Evolutionary conservation across 2,113 vertebrate genomes (phyloP).

Genomic region (Aplodontia rufa): DNA sequence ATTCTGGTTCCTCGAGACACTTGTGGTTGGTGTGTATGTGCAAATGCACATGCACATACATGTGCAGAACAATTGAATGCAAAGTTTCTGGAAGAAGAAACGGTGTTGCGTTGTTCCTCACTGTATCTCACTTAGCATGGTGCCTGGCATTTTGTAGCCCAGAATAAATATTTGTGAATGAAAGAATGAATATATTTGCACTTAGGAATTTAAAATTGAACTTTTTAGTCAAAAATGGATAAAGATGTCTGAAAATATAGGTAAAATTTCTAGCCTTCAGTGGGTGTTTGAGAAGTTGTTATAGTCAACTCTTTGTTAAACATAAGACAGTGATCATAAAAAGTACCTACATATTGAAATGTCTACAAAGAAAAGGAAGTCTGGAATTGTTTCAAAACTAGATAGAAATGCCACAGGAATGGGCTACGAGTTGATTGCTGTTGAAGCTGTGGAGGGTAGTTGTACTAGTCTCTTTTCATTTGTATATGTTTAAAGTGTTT

Average conservation of each 20-base stretch:
- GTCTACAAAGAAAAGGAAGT: not conserved
- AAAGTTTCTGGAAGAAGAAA: not conserved
- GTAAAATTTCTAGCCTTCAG: not conserved
- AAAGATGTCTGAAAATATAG: not conserved
- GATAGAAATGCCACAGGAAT: not conserved
- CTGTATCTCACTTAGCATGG: not conserved
- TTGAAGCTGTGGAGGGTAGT: not conserved
- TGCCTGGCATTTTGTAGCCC: not conserved
- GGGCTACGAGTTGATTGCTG: not conserved
- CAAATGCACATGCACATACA: rapidly evolving
- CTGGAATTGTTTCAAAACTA: not conserved
- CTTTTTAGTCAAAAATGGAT: not conserved
- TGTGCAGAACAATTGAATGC: not conserved
- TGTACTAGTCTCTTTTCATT: not conserved
- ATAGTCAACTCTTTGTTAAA: not conserved
- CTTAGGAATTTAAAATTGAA: not conserved
- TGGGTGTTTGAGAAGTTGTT: not conserved
- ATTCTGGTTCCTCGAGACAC: not conserved
- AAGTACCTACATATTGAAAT: not conserved
- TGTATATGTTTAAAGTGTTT: not conserved
- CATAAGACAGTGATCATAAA: not conserved
- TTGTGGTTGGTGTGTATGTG: not conserved
- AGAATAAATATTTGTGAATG: conserved; percentile 28
- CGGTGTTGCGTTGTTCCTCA: not conserved
- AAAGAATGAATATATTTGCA: not conserved